Evolutionary conservation across 30 jellyfish, hydroid and myxozoan genomes (phyloP).

Genomic region (Rhopilema esculentum): DNA sequence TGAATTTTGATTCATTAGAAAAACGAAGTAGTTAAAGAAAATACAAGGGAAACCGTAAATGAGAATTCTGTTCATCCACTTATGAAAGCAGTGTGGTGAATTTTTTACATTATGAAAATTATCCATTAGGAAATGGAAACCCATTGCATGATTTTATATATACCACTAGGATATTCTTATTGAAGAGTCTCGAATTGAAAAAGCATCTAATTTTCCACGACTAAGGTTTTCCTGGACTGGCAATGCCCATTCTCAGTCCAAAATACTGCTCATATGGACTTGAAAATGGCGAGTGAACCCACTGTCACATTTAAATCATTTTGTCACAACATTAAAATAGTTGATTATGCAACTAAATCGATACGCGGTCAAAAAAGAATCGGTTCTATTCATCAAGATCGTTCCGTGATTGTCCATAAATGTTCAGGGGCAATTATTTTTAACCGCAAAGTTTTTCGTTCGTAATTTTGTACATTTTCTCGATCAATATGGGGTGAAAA

Average conservation of each 20-base stretch:
- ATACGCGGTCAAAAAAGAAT: not conserved
- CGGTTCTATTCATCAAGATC: not conserved
- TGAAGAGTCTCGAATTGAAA: too few relatives aligned
- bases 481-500: not conserved
- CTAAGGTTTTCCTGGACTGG: not conserved
- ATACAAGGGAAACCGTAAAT: too few relatives aligned
- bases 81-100: too few relatives aligned
- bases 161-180: not conserved
- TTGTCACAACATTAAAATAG: constrained; percentile 7
- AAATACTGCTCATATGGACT: not conserved
- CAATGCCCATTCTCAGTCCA: not conserved
- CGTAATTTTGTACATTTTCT: not conserved
- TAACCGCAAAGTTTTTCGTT: not conserved
- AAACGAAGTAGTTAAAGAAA: too few relatives aligned
- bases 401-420: not conserved
- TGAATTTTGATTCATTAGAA: too few relatives aligned
- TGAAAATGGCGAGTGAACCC: constrained; percentile 13
- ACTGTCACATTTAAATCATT: not conserved
- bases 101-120: too few relatives aligned
- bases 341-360: not conserved
- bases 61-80: too few relatives aligned
- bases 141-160: not conserved
- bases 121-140: too few relatives aligned
- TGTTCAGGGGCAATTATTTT: not conserved
- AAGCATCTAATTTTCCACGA: not conserved